Conservation (phyloP, 2,888 invertebrate genomes). For the Pyralis farinalis region DNA sequence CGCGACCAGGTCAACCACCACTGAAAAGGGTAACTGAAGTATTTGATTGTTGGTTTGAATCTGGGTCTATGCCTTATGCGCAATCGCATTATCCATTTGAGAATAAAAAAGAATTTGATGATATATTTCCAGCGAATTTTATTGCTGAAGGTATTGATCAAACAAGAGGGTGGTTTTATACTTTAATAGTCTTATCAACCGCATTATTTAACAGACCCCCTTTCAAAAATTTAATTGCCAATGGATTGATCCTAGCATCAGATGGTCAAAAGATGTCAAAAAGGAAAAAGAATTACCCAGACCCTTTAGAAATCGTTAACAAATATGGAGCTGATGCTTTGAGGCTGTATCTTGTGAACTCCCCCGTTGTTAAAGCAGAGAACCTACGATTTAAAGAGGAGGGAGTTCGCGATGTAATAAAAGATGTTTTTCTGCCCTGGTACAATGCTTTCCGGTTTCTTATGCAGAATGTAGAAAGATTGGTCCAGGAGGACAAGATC, state of each 20-base stretch:
- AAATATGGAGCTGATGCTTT: conserved; percentile 99
- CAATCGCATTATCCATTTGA: conserved; percentile 98
- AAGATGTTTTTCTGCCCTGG: conserved; percentile 99
- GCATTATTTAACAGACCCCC: conserved; percentile 97
- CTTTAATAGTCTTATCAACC: conserved; percentile 97
- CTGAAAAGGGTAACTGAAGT: conserved; percentile 94
- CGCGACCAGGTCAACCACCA: conserved; percentile 89
- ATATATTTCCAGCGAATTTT: conserved; percentile 98
- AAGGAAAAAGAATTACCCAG: conserved; percentile 98
- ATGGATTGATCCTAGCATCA: conserved; percentile 96
- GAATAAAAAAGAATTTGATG: conserved; percentile 92
- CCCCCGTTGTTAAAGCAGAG: conserved; percentile 98
- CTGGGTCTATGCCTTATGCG: conserved; percentile 99
- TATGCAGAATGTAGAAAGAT: conserved; percentile 94
- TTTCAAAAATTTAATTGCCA: conserved; percentile 98
- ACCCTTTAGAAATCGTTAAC: conserved; percentile 93
- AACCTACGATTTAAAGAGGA: conserved; percentile 98
- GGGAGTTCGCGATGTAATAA: conserved; percentile 96
- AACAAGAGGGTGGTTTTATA: conserved; percentile 99
- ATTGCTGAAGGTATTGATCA: conserved; percentile 99
- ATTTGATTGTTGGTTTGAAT: conserved; percentile 99
- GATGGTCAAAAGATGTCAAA: conserved; percentile 99
- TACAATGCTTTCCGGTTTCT: conserved; percentile 96
- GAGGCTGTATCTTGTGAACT: conserved; percentile 97
- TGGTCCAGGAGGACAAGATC: conserved; percentile 84